These are phyloP conservation scores for Peromyscus aztecus DNA, from an alignment of 2,797 vertebrate species.

Conservation along the genomic window DNA sequence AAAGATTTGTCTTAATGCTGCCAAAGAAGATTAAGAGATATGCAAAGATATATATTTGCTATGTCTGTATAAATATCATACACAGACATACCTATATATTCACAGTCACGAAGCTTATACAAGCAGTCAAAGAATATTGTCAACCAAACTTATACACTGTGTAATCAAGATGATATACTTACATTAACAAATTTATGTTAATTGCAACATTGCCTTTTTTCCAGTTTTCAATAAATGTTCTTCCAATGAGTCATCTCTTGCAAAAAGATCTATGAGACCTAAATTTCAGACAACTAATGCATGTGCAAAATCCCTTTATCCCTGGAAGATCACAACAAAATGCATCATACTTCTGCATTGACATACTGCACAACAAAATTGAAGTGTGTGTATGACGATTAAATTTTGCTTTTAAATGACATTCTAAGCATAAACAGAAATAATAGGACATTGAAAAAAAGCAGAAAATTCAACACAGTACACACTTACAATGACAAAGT, in stretches of 20 bases:
- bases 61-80: background rate
- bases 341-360: background rate
- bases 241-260: background rate
- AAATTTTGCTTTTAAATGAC: background rate
- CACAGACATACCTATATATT: background rate
- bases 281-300: background rate
- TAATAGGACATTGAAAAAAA: constrained; percentile 2
- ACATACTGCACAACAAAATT: background rate
- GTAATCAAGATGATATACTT: background rate
- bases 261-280: background rate
- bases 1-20: background rate
- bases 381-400: background rate
- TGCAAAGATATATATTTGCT: background rate
- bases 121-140: background rate
- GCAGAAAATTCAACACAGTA: background rate
- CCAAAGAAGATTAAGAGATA: background rate
- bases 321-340: background rate
- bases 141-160: background rate
- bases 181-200: background rate
- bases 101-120: no score
- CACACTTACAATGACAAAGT: background rate
- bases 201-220: background rate
- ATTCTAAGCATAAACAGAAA: background rate
- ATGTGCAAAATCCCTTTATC: background rate
- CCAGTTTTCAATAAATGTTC: background rate